Conservation (phyloP, 2,888 invertebrate species). For the Malthinus seriepunctatus region DNA sequence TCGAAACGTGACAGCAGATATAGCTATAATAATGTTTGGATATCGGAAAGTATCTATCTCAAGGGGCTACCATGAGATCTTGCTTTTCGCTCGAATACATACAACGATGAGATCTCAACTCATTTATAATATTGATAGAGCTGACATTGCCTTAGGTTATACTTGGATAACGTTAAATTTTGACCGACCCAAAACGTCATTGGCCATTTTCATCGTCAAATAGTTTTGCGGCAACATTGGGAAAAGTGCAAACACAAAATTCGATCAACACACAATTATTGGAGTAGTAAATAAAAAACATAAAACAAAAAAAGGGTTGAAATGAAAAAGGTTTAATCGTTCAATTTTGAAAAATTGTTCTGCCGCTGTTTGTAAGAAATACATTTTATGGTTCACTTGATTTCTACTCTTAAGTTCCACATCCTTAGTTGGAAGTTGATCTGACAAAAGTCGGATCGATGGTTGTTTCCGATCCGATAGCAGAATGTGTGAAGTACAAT, state of each 20-base stretch:
- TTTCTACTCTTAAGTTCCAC: conserved; percentile 22
- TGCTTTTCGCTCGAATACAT: conserved; percentile 34
- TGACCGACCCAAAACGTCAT: conserved; percentile 12
- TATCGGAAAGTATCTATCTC: conserved; percentile 26
- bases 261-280: not conserved
- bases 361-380: conserved; percentile 26
- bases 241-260: not conserved
- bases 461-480: conserved; percentile 21
- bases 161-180: conserved; percentile 24
- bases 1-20: conserved; percentile 20
- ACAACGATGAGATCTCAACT: conserved; percentile 36
- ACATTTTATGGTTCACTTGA: conserved; percentile 30
- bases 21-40: conserved; percentile 24
- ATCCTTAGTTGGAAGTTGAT: conserved; percentile 20
- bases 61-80: conserved; percentile 30
- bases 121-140: conserved; percentile 36
- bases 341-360: conserved; percentile 33
- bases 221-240: not conserved
- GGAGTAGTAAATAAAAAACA: not conserved
- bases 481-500: conserved; percentile 21
- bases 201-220: conserved; percentile 6
- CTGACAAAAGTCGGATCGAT: conserved; percentile 21
- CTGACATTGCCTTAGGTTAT: conserved; percentile 29
- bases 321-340: conserved; percentile 20
- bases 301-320: not conserved